These are phyloP conservation scores for Amiota communis DNA, from an alignment of 2,888 invertebrate species.

Conservation along the genomic window DNA sequence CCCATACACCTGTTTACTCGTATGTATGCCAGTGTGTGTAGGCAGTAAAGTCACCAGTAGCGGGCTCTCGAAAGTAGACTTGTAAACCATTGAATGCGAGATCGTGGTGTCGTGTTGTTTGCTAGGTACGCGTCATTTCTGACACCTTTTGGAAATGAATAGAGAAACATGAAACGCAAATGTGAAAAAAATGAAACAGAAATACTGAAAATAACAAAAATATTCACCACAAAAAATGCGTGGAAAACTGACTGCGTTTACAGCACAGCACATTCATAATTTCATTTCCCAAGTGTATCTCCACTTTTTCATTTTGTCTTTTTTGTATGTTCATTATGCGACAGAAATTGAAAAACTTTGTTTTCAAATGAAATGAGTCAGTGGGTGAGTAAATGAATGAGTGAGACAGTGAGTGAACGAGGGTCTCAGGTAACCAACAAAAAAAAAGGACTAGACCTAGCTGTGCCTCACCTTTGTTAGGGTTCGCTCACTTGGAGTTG, in stretches of 20 bases:
- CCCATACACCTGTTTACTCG: not conserved
- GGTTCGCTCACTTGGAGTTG: not conserved
- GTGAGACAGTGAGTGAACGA: not conserved
- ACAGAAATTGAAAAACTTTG: slow-evolving; percentile 69
- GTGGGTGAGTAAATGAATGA: slow-evolving; percentile 45
- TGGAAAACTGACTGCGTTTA: no score
- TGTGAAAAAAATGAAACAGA: slow-evolving; percentile 6
- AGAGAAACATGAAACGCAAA: slow-evolving; percentile 63
- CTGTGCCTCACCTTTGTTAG: slow-evolving; percentile 22
- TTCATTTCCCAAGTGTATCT: slow-evolving; percentile 55
- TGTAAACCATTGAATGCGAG: no score
- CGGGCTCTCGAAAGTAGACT: no score
- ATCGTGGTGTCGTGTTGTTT: no score
- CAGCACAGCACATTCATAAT: slow-evolving; percentile 64
- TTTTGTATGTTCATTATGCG: slow-evolving; percentile 62
- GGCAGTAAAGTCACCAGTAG: no score
- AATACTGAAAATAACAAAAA: slow-evolving; percentile 14
- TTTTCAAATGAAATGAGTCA: slow-evolving; percentile 48
- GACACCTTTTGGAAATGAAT: slow-evolving; percentile 54
- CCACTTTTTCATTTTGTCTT: slow-evolving; percentile 41
- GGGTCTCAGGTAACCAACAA: slow-evolving; percentile 48
- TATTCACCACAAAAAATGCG: no score
- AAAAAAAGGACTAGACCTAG: slow-evolving; percentile 49
- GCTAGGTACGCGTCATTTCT: slow-evolving; percentile 62
- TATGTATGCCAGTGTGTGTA: no score